A percentile compares a stretch with the other conserved stretches of the same genome.
phyloP scores from a whole-genome alignment of 1,140 invertebrate genomes.

The Cheumatopsyche charites region DNA sequence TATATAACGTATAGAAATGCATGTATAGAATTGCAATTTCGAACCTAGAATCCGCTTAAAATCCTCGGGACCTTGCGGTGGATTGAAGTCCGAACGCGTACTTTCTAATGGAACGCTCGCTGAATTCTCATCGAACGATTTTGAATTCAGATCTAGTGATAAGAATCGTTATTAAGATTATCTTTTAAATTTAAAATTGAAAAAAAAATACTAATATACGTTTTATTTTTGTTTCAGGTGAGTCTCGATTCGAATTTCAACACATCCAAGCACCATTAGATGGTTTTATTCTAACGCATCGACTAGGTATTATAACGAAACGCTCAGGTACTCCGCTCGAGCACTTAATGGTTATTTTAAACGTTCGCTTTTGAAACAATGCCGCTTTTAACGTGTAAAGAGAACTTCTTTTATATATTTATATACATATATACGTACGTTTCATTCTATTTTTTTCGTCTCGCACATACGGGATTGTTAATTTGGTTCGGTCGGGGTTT shows the following conservation, averaged over 20 bases:
- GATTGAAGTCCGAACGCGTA: background rate
- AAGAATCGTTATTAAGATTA: too few relatives aligned
- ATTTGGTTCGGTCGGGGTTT: background rate
- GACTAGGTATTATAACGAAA: too few relatives aligned
- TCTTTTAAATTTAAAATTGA: background rate
- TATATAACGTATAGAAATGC: too few relatives aligned
- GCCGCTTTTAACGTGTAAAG: background rate
- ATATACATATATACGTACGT: slow-evolving; percentile 14
- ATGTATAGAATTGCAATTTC: too few relatives aligned
- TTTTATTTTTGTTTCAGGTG: slow-evolving; percentile 39
- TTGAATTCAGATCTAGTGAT: too few relatives aligned
- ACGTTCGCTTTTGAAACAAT: too few relatives aligned
- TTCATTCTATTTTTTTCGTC: background rate
- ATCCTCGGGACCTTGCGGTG: too few relatives aligned
- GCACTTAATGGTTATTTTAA: too few relatives aligned
- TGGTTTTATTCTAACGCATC: too few relatives aligned
- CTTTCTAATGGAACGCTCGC: slow-evolving; percentile 6
- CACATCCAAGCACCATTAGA: too few relatives aligned
- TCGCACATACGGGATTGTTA: slow-evolving; percentile 6
- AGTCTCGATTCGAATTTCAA: slow-evolving; percentile 12
- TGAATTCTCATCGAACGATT: too few relatives aligned
- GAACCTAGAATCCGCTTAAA: slow-evolving; percentile 8
- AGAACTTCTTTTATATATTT: background rate
- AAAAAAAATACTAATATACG: slow-evolving; percentile 16
- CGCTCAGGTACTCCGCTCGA: too few relatives aligned